A percentile compares a stretch with the other conserved stretches of the same genome.
These are phyloP conservation scores for Dermatemys mawii DNA, from an alignment of 2,113 vertebrate genomes.

Conservation along the genomic window DNA sequence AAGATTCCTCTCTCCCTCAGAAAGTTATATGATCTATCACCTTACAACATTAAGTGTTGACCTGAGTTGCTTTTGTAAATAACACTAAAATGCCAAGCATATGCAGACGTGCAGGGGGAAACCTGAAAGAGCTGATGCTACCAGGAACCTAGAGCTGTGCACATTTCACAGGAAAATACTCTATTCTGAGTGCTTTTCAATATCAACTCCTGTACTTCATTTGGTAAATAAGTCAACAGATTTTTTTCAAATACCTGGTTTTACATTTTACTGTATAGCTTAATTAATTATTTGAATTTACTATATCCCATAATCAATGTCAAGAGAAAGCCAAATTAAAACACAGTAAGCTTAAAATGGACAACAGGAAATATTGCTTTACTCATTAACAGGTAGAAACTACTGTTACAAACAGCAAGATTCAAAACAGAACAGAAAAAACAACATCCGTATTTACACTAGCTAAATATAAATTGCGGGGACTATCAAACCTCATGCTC, in stretches of 20 bases:
- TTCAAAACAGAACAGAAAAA: background rate
- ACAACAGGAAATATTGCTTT: background rate
- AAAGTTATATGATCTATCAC: background rate
- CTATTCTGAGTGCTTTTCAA: background rate
- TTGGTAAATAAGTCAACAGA: background rate
- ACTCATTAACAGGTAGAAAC: background rate
- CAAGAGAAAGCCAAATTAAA: background rate
- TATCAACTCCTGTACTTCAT: background rate
- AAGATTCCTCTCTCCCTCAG: background rate
- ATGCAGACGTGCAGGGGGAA: background rate
- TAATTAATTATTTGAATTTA: background rate
- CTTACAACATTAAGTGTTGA: background rate
- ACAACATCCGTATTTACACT: background rate
- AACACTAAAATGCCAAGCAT: background rate
- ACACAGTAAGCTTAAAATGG: background rate
- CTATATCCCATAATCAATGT: background rate
- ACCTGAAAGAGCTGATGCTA: background rate
- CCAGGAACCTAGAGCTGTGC: background rate
- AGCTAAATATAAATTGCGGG: background rate
- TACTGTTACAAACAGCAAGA: background rate
- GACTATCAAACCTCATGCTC: background rate
- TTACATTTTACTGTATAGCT: background rate
- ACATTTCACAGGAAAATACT: background rate
- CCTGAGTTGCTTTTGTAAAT: background rate
- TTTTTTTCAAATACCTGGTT: background rate